Base-by-base conservation (phyloP, 2,797 vertebrate genomes). In the Zenarchopterus dispar region DNA sequence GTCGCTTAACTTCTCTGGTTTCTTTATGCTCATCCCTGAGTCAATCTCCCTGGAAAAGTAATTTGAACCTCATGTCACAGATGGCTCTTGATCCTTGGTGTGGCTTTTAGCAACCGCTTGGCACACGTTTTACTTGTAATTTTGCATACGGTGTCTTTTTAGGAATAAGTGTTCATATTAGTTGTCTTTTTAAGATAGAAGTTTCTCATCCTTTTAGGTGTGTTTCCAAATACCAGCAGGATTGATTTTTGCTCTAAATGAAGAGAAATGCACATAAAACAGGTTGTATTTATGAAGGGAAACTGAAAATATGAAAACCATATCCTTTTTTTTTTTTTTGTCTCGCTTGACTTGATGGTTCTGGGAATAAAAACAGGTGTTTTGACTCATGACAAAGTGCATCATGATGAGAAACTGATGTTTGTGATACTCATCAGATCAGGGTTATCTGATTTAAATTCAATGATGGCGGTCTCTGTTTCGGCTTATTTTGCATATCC, bases 21-120 rank as follows among this genome's bases (percentile, higher is more conserved):
- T 36, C 16, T 26, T 65, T 10, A 11, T 2, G 33, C 0, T 36
- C 33, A 36, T 36, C 9, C 33, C 2, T 26, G 56, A 55, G 24
- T 73, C 64, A 66, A 50, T 51, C 47, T 50, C 22, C 68, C 42
- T 59, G 47, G 55, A 56, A 53, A 8, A 51, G 16, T 61, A 13
- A 56, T 52, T 45, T 2, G 15, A 21, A 56, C 33, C 44, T 78
- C 46, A 0, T 16, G 61, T 54, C 56, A 5, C 68, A 15, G 39
- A 45, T 55, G 61, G 22, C 56, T 26, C 44, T 11, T 49, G 62
- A 55, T 71, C 68, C 55, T 5, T 67, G 62, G 2, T 44, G 58
- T 53, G 36, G 23, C 19, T 52, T 63, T 33, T 53, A 1, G 44
- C 31, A 61, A 50, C 44, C 9, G 28, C 13, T 31, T 47, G 15